These are phyloP conservation scores for Leptinotarsa lineolata DNA, from an alignment of 1,140 invertebrate genomes.

Conservation along the genomic window DNA sequence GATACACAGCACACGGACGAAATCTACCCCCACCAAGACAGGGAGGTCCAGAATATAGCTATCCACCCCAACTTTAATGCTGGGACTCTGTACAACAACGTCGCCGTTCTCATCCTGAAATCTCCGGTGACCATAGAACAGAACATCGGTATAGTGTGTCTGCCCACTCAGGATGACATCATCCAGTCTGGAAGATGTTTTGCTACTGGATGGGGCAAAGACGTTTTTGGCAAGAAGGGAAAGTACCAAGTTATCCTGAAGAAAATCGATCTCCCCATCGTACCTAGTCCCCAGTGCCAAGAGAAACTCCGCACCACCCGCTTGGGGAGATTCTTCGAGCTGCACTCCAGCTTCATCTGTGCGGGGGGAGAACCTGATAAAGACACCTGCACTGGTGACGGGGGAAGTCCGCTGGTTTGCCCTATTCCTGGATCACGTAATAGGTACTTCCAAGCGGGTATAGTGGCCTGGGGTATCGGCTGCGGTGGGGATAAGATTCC, in stretches of 20 bases:
- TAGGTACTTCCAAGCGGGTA: conserved; percentile 63
- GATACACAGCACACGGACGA: conserved; percentile 59
- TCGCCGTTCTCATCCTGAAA: conserved; percentile 68
- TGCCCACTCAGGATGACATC: conserved; percentile 51
- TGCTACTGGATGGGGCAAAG: conserved; percentile 70
- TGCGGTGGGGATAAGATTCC: conserved; percentile 65
- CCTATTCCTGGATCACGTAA: conserved; percentile 49
- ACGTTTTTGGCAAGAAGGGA: conserved; percentile 60
- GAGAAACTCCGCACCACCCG: conserved; percentile 62
- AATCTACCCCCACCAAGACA: conserved; percentile 58
- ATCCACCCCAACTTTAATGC: conserved; percentile 44
- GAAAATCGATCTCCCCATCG: conserved; percentile 66
- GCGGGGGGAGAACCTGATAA: conserved; percentile 69
- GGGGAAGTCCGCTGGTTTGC: conserved; percentile 68
- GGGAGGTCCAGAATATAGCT: conserved; percentile 33
- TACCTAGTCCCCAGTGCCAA: conserved; percentile 62
- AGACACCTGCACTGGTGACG: conserved; percentile 72
- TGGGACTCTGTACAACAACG: conserved; percentile 67
- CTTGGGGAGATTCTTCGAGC: conserved; percentile 63
- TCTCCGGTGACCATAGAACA: conserved; percentile 60
- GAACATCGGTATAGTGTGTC: conserved; percentile 60
- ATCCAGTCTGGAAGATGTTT: conserved; percentile 57
- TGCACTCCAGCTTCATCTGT: conserved; percentile 72
- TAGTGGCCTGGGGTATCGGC: conserved; percentile 74
- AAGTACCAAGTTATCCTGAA: conserved; percentile 63